Evolutionary conservation across 2,888 invertebrate species (phyloP), one percentile per base, ranked within the genome.

Genomic region (Papilio protenor): DNA sequence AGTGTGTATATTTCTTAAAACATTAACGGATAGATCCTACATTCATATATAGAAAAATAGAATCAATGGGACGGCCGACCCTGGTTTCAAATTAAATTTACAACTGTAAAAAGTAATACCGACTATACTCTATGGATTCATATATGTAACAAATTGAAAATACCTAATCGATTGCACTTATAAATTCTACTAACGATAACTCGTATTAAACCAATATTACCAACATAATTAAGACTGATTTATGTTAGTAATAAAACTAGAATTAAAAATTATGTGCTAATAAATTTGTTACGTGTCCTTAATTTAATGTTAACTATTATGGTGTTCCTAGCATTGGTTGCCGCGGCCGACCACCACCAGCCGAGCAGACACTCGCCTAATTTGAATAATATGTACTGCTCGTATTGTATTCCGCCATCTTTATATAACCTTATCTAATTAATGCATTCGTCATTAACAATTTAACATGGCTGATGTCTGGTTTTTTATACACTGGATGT

Each of bases 371-470:
- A 82, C 82, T 83, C 82, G 80, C 81, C 80, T 84, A 82, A 87
- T 87, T 86, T 82, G 84, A 86, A 86, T 85, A 82, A 73, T 77
- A 71, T 81, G 74, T 77, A 80, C 81, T 70, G 76, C 71, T 76
- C 80, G 80, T 80, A 79, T 80, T 81, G 81, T 82, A 78, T 79
- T 73, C 76, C 78, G 76, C 78, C 78, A 83, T 80, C 80, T 80
- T 77, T 80, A 81, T 79, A 79, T 78, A 81, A 80, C 81, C 52
- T 74, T 79, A 79, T 79, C 74, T 79, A 79, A 74, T 77, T 76
- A 83, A 84, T 73, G 76, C 76, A n/a, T 64, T 77, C 78, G 77
- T 75, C 69, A 59, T 64, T 45, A 73, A 74, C 77, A 73, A 66
- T 76, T 80, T 75, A 76, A 81, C 79, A 79, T 80, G 80, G 71